Evolutionary conservation across 2,888 invertebrate species (phyloP), one percentile per base, ranked within the genome.

Genomic region (Conomelus anceps): DNA sequence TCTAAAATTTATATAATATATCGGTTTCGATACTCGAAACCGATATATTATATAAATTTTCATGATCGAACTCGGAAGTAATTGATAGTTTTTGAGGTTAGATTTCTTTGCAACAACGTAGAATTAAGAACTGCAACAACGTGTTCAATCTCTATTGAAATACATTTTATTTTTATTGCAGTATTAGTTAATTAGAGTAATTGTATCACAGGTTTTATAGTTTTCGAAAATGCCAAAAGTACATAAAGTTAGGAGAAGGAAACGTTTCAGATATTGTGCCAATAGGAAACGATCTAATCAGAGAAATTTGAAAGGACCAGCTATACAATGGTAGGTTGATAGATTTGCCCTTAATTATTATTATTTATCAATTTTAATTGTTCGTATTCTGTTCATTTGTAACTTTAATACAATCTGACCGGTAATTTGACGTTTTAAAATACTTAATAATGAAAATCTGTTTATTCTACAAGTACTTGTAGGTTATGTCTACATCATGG

Each of bases 261-360:
- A 97, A 93, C 95, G 94, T 88, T 97, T 94, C 92, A 95, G 95
- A 89, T 96, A 95, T 91, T 96, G 95, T 93, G 94, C 96, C 0
- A 97, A 97, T 92, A 95, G 97, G 90, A 97, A 96, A 93, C 94
- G 96, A 90, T 93, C 97, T 92, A 94, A 96, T 89, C 95, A 95
- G 92, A 96, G 96, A 91, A 94, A 95, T 91, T 94, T 93, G 87
- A 96, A 94, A 91, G 94, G 95, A 0, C 97, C 97, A 23, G 94
- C 94, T 92, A 96, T 97, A 29, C 94, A 89, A 11, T 90, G 91
- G 90, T 90, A 88, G 24, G 89, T 88, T 84, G 22, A 63, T 63
- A n/a, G 87, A n/a, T 22, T 6, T 41, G 23, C 20, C 84, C 22
- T 41, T 88, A 29, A 0, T 88, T 88, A 13, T 26, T 84, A 20